These are phyloP conservation scores for Pipistrellus pipistrellus DNA, from an alignment of 2,797 vertebrate genomes.

Conservation along the genomic window DNA sequence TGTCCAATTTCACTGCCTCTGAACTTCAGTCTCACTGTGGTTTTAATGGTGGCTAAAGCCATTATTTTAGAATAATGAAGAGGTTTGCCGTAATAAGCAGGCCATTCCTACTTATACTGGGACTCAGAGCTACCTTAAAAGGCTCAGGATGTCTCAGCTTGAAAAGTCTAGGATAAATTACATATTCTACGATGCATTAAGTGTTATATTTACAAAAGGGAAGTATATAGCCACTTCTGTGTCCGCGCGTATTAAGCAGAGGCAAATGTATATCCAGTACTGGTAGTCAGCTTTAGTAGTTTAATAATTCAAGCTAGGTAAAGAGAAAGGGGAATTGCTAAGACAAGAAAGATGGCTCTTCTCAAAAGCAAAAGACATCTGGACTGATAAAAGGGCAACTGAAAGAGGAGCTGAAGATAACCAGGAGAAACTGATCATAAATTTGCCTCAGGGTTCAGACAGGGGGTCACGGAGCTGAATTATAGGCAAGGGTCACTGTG, in stretches of 20 bases:
- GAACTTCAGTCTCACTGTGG: not conserved
- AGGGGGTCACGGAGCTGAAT: constrained; percentile 27
- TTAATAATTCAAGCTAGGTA: constrained; percentile 68
- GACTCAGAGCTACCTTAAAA: not conserved
- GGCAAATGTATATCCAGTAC: not conserved
- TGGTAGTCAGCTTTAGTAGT: not conserved
- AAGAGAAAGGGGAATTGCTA: constrained; percentile 26
- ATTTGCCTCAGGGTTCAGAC: constrained; percentile 69
- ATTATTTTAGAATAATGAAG: constrained; percentile 35
- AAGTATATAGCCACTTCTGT: not conserved
- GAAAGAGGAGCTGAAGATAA: constrained; percentile 68
- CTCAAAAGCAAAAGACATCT: constrained; percentile 67
- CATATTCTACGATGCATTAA: constrained; percentile 28
- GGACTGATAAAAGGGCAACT: constrained; percentile 72
- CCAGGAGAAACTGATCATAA: constrained; percentile 60
- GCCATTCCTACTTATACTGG: not conserved
- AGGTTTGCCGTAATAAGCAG: not conserved
- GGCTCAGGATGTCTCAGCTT: not conserved
- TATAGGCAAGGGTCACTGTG: constrained; percentile 31
- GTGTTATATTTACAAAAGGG: not conserved
- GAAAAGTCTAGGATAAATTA: constrained; percentile 41
- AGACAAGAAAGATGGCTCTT: constrained; percentile 70
- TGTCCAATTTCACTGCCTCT: not conserved
- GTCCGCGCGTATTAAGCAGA: not conserved
- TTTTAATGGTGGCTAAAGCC: not conserved